These are phyloP conservation scores for Cosmia trapezina DNA, from an alignment of 2,888 invertebrate species.

Conservation along the genomic window DNA sequence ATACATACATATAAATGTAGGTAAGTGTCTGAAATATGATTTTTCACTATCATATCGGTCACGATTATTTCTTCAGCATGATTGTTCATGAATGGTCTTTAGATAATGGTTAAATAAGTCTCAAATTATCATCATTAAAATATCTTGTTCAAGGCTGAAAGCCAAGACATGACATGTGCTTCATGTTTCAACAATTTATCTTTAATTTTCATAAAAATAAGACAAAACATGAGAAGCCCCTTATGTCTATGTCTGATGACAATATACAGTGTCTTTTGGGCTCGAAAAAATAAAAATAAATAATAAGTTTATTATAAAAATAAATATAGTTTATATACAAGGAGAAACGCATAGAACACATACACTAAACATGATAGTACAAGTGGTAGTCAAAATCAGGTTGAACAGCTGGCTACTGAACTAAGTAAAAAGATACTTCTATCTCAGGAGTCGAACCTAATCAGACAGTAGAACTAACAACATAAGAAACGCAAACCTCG, in stretches of 20 bases:
- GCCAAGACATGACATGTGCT: background rate
- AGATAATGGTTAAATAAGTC: background rate
- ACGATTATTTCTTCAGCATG: background rate
- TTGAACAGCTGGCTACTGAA: too few species aligned
- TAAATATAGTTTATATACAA: too few species aligned
- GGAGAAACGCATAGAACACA: too few species aligned
- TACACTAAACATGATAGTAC: too few species aligned
- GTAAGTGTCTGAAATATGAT: background rate
- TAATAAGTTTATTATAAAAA: too few species aligned
- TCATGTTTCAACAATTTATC: too few species aligned
- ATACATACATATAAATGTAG: too few species aligned
- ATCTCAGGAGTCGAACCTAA: too few species aligned
- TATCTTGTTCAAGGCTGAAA: background rate
- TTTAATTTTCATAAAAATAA: too few species aligned
- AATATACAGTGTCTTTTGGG: background rate
- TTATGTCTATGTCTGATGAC: background rate
- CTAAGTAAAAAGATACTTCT: too few species aligned
- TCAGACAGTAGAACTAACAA: background rate
- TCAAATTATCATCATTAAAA: background rate
- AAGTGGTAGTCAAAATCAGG: too few species aligned
- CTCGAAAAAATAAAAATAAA: too few species aligned
- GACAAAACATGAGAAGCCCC: background rate
- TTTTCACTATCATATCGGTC: background rate
- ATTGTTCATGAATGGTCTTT: slow-evolving; percentile 20
- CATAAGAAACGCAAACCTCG: slow-evolving; percentile 33